phyloP scores from a whole-genome alignment of 1,140 invertebrate species.

The Meloidogyne chitwoodi region DNA sequence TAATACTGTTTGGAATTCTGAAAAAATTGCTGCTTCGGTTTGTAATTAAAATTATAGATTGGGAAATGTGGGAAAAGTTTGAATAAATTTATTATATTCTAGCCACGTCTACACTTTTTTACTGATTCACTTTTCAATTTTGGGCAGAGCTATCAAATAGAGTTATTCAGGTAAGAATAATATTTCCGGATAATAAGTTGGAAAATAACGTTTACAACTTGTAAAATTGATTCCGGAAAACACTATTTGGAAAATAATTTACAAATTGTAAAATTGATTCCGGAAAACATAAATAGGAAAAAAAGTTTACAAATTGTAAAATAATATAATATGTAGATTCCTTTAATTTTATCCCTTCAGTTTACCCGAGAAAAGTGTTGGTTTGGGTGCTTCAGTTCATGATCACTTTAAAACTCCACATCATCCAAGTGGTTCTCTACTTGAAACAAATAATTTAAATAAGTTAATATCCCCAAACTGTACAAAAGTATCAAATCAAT shows the following conservation, averaged over 20 bases:
- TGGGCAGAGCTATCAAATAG: slow-evolving; percentile 42
- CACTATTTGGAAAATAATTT: no score
- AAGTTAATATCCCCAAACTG: slow-evolving; percentile 1
- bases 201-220: no score
- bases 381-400: slow-evolving; percentile 12
- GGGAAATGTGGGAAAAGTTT: no score
- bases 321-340: no score
- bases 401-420: slow-evolving; percentile 1
- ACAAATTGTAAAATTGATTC: no score
- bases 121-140: slow-evolving; percentile 52
- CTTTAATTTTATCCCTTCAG: no score
- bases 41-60: neutral
- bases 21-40: slow-evolving; percentile 37
- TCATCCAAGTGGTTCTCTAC: slow-evolving; percentile 2
- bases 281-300: no score
- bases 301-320: no score
- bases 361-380: slow-evolving; percentile 3
- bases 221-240: no score
- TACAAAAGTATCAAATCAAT: slow-evolving; percentile 39
- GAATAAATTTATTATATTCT: slow-evolving; percentile 23
- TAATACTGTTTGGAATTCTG: slow-evolving; percentile 35
- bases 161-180: slow-evolving; percentile 18
- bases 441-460: slow-evolving; percentile 25
- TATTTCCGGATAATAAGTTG: slow-evolving; percentile 33
- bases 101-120: slow-evolving; percentile 58